Percentiles rank a stretch among this genome's conserved stretches.
phyloP scores from a whole-genome alignment of 1,140 invertebrate species.

The Mercenaria mercenaria region DNA sequence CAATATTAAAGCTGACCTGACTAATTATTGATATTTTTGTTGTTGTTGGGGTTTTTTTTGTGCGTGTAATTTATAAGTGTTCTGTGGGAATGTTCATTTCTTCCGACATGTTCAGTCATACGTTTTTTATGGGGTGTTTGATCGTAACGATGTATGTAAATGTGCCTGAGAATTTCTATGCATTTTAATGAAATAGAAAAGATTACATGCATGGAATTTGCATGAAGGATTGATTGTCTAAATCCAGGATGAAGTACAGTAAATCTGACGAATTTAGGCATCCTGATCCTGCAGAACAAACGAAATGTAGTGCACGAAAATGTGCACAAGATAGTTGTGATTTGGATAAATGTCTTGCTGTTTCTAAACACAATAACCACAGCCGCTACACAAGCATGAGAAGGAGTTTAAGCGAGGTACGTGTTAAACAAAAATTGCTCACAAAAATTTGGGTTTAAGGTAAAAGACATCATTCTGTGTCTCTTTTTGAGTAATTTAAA shows the following conservation, averaged over 20 bases:
- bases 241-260: neutral
- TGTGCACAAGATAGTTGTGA: neutral
- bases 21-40: neutral
- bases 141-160: neutral
- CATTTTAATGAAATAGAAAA: neutral
- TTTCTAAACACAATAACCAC: neutral
- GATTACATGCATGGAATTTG: neutral
- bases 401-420: constrained; percentile 9
- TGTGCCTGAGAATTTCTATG: neutral
- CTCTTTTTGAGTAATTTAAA: no score
- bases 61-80: neutral
- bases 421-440: neutral
- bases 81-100: no score
- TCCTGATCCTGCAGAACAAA: neutral
- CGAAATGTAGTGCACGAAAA: neutral
- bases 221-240: neutral
- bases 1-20: neutral
- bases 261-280: neutral
- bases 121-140: neutral
- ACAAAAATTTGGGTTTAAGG: no score
- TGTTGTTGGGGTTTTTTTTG: neutral
- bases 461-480: no score
- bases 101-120: no score
- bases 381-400: neutral
- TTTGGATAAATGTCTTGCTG: neutral